Evolutionary conservation across 2,888 invertebrate species (phyloP), one percentile per base, ranked within the genome.

Genomic region (Noctua pronuba): DNA sequence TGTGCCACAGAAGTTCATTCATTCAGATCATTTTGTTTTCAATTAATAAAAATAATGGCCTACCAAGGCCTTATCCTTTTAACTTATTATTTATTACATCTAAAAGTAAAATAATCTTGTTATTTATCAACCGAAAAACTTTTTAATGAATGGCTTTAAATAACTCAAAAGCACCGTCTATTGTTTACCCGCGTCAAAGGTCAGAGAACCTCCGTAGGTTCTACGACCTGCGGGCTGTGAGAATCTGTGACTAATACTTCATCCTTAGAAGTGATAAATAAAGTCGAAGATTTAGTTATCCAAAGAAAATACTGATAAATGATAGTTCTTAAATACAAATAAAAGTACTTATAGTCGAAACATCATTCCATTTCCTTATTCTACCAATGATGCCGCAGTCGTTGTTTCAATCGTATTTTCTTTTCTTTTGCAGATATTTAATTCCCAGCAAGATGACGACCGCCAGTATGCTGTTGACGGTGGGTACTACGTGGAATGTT

Each of bases 401-500:
- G 18, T 66, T 75, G 18, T 21, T 31, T 52, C 16, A 66, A 66
- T 18, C 58, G 24, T 24, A 24, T 73, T 68, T 44, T 49, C 16
- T 44, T 24, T 24, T 78, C 8, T 46, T 68, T 75, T 66, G n/a
- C 82, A 84, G 85, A 73, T 3, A 24, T 71, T 24, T n/a, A 73
- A 49, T 67, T 35, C 75, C 71, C 67, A 80, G 55, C 75, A 93
- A 91, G 78, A 96, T 96, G 96, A 94, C 95, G 62, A 95, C 96
- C n/a, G 94, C 96, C 24, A 94, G 95, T 83, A 90, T 96, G 69
- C 85, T 96, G 77, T 89, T 96, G 80, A 95, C 95, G 35, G 95
- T 96, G 70, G 90, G 94, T 35, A 94, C 95, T 2, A 94, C 94
- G 2, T 96, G 95, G 95, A 93, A 91, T 66, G 85, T 94, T 10